Evolutionary conservation across 2,888 invertebrate species (phyloP).

Genomic region (Euplagia quadripunctaria): DNA sequence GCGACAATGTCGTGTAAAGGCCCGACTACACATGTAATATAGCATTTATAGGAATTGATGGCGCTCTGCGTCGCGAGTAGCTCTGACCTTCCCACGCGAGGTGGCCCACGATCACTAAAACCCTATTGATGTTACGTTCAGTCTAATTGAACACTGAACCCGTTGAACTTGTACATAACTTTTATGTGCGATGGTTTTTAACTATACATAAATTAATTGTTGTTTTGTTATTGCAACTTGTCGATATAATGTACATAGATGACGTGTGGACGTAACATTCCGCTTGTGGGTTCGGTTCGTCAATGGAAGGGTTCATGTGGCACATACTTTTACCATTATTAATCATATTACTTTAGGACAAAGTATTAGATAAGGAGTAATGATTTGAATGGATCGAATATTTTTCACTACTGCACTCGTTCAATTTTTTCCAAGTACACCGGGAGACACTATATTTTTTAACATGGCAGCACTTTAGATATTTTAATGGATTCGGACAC

Average conservation of each 20-base stretch:
- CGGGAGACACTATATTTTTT: slow-evolving; percentile 77
- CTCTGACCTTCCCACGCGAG: slow-evolving; percentile 52
- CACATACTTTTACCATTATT: slow-evolving; percentile 66
- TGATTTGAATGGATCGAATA: slow-evolving; percentile 73
- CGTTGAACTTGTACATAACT: slow-evolving; percentile 78
- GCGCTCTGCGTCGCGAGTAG: slow-evolving; percentile 47
- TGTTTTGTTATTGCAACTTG: slow-evolving; percentile 83
- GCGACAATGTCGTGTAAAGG: slow-evolving; percentile 18
- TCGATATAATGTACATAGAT: slow-evolving; percentile 80
- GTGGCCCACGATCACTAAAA: slow-evolving; percentile 71
- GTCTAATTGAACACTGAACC: slow-evolving; percentile 68
- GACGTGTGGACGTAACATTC: slow-evolving; percentile 71
- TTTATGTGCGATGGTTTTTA: slow-evolving; percentile 80
- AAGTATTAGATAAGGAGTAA: slow-evolving; percentile 61
- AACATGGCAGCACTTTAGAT: slow-evolving; percentile 80
- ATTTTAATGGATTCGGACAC: slow-evolving; percentile 79
- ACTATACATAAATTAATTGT: slow-evolving; percentile 73
- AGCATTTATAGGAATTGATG: slow-evolving; percentile 76
- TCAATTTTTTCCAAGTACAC: slow-evolving; percentile 76
- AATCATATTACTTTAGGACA: slow-evolving; percentile 57
- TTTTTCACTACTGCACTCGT: slow-evolving; percentile 82
- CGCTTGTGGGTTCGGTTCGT: slow-evolving; percentile 69
- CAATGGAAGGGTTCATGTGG: slow-evolving; percentile 44
- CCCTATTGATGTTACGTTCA: slow-evolving; percentile 77
- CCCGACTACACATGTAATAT: slow-evolving; percentile 57